These are phyloP conservation scores for Mobula birostris DNA, from an alignment of 2,113 vertebrate genomes.

Conservation along the genomic window DNA sequence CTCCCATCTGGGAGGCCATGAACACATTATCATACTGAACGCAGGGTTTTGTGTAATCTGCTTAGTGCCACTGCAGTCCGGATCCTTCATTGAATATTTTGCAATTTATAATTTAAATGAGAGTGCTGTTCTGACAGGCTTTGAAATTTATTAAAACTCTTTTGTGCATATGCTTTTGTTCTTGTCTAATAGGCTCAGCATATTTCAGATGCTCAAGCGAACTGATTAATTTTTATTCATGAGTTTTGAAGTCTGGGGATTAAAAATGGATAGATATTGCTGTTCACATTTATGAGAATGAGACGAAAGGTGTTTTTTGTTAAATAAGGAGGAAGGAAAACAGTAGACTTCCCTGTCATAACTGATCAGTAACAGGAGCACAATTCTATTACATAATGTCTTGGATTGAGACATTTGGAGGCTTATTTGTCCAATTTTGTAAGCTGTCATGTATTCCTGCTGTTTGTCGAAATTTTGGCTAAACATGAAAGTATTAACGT, in stretches of 20 bases:
- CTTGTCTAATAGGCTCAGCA: slow-evolving; percentile 83
- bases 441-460: slow-evolving; percentile 35
- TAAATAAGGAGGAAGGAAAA: slow-evolving; percentile 46
- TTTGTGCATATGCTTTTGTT: slow-evolving; percentile 64
- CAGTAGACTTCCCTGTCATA: slow-evolving; percentile 37
- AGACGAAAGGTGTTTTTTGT: slow-evolving; percentile 54
- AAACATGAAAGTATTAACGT: slow-evolving; percentile 20
- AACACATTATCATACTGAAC: slow-evolving; percentile 95
- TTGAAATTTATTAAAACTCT: slow-evolving; percentile 85
- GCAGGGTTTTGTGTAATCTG: slow-evolving; percentile 91
- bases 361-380: slow-evolving; percentile 30
- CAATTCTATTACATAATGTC: slow-evolving; percentile 36
- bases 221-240: slow-evolving; percentile 84
- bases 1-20: slow-evolving; percentile 88
- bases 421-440: slow-evolving; percentile 35
- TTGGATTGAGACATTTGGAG: slow-evolving; percentile 35
- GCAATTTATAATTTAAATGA: slow-evolving; percentile 98
- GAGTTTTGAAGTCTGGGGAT: slow-evolving; percentile 74
- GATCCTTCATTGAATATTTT: slow-evolving; percentile 92
- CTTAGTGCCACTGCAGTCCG: slow-evolving; percentile 85
- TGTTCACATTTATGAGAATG: slow-evolving; percentile 55
- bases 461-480: slow-evolving; percentile 10
- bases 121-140: slow-evolving; percentile 79
- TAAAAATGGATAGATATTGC: slow-evolving; percentile 67
- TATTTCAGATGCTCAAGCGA: slow-evolving; percentile 64